phyloP scores from a whole-genome alignment of 2,888 invertebrate species.

The Drosophila neotestacea region DNA sequence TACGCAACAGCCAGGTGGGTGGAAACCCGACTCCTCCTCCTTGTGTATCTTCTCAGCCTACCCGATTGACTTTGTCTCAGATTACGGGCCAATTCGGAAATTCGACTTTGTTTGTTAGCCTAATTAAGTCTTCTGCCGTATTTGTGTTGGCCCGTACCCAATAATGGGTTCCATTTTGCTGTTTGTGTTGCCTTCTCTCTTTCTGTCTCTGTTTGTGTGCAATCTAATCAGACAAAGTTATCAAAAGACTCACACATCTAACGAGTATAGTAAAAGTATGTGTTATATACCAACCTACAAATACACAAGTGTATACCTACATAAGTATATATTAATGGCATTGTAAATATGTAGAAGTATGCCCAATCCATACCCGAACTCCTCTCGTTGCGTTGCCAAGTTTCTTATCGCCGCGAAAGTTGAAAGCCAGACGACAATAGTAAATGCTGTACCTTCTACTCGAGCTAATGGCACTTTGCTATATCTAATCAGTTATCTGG shows the following conservation, averaged over 20 bases:
- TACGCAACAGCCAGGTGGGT: conserved; percentile 5
- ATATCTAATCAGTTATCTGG: conserved; percentile 44
- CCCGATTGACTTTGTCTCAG: conserved; percentile 21
- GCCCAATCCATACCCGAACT: not conserved
- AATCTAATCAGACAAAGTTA: conserved; percentile 74
- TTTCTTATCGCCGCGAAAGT: conserved; percentile 47
- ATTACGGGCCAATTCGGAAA: conserved; percentile 70
- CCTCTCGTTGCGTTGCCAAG: conserved; percentile 32
- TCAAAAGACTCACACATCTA: conserved; percentile 47
- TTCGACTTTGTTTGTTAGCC: conserved; percentile 66
- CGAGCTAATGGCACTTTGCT: conserved; percentile 8
- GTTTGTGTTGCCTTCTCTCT: conserved; percentile 13
- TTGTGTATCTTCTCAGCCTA: not conserved
- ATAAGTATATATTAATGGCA: conserved; percentile 44
- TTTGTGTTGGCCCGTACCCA: conserved; percentile 43
- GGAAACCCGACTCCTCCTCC: not conserved
- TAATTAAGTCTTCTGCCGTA: conserved; percentile 68
- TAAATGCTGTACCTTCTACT: conserved; percentile 21
- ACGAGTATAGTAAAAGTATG: conserved; percentile 20
- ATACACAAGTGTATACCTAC: not conserved
- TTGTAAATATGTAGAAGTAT: conserved; percentile 41
- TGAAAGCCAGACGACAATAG: conserved; percentile 20
- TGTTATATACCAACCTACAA: conserved; percentile 18
- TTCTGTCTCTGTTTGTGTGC: conserved; percentile 34
- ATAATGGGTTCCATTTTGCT: conserved; percentile 25